These are phyloP conservation scores for Cephus runcator DNA, from an alignment of 2,888 invertebrate genomes.

Conservation along the genomic window DNA sequence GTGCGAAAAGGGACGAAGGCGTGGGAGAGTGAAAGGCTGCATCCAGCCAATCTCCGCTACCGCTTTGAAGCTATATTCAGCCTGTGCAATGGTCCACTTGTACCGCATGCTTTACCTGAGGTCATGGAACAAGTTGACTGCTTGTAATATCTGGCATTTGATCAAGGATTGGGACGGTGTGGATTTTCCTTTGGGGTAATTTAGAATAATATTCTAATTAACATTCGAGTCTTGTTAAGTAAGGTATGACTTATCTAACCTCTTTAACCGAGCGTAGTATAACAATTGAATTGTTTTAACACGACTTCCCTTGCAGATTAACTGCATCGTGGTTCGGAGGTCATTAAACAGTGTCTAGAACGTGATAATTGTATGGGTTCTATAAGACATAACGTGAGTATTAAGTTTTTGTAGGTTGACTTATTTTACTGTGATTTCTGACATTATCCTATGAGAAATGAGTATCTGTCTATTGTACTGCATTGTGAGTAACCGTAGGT, in stretches of 20 bases:
- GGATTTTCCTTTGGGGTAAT: not conserved
- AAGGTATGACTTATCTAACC: not conserved
- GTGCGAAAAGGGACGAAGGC: not conserved
- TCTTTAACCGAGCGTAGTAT: not conserved
- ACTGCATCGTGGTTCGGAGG: not conserved
- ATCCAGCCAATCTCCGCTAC: not conserved
- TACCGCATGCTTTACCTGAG: not conserved
- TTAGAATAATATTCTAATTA: not conserved
- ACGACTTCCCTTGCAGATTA: not conserved
- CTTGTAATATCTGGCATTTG: not conserved
- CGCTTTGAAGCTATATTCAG: not conserved
- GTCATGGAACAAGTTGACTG: not conserved
- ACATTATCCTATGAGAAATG: not conserved
- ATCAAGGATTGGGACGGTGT: not conserved
- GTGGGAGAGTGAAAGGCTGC: not conserved
- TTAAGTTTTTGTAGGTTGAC: not conserved
- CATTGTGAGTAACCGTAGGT: not conserved
- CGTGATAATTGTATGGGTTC: not conserved
- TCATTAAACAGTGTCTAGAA: not conserved
- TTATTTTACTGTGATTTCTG: not conserved
- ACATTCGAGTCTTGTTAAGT: not conserved
- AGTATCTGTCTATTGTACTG: not conserved
- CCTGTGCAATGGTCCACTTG: not conserved
- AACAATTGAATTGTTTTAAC: not conserved
- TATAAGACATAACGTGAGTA: not conserved